Base-by-base conservation (phyloP, 2,797 vertebrate species). In the Sebastes melanostomus region DNA sequence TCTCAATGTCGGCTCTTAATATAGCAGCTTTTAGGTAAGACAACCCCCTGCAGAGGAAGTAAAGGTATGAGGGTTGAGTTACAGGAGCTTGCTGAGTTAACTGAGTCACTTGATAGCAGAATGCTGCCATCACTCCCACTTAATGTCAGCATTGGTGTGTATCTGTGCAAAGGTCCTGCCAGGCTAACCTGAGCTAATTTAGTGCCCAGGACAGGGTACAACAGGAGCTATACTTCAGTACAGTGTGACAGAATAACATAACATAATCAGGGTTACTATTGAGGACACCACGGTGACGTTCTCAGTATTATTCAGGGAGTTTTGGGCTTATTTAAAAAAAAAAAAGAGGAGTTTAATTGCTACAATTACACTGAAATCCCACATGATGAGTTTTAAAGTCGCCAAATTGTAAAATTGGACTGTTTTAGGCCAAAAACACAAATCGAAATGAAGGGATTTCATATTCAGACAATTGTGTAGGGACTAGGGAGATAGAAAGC, bases 1-100 rank as follows among this genome's bases (percentile, higher is more conserved):
- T 88, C 76, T 93, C 73, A 73, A 62, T 91, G 86, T 91, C 93
- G 96, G 95, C 50, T 85, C 89, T 82, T 88, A 86, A 90, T 89
- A 87, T 91, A 91, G 89, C 70, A 32, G 20, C 70, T 69, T 80
- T 81, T 72, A 46, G 65, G 75, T 50, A 66, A 84, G 71, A 81
- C 59, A 30, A 60, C 62, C 27, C 66, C 60, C 59, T 70, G 78
- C 77, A 70, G 60, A 85, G 83, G 90, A 90, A 83, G 81, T 81
- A 36, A 77, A 90, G 58, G 75, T 84, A 67, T 82, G 82, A 80
- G 55, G 54, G 60, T 87, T 81, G 82, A 88, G 84, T 93, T 89
- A 82, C 88, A 71, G 50, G 24, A 80, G 75, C 73, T 74, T 65
- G 72, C 83, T 69, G 66, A 80, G 83, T 72, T 79, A 63, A 84